Conservation (phyloP, 2,888 invertebrate genomes). For the Selenia dentaria region DNA sequence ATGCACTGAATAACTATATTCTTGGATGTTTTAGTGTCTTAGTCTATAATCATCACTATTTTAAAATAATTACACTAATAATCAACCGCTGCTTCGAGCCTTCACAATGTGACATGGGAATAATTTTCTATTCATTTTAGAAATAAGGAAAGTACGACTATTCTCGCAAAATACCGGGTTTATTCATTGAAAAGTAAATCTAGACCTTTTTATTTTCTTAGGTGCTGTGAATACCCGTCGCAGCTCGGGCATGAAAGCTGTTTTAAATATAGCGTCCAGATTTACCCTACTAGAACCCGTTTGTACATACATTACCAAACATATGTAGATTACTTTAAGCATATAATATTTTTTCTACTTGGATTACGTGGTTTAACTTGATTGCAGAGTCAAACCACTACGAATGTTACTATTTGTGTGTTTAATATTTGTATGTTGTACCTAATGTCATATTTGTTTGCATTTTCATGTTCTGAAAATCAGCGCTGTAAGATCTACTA, state of each 20-base stretch:
- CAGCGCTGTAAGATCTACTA: no score
- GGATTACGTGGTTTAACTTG: constrained; percentile 32
- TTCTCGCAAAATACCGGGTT: constrained; percentile 45
- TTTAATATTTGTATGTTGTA: no score
- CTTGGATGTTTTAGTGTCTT: no score
- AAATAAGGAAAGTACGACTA: no score
- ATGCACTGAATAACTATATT: constrained; percentile 15
- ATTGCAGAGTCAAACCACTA: constrained; percentile 13
- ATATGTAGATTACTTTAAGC: constrained; percentile 59
- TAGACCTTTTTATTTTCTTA: constrained; percentile 64
- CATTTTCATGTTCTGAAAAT: no score
- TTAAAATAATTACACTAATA: no score
- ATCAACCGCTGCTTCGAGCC: no score
- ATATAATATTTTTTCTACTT: constrained; percentile 52
- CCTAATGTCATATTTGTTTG: no score
- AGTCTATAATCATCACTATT: no score
- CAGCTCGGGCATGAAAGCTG: constrained; percentile 67
- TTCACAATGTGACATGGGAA: no score
- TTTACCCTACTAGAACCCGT: constrained; percentile 67
- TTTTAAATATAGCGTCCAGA: constrained; percentile 77
- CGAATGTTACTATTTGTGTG: constrained; percentile 1
- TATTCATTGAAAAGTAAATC: constrained; percentile 61
- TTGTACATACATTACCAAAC: constrained; percentile 62
- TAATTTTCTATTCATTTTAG: no score
- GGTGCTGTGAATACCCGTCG: constrained; percentile 62